Conservation (phyloP, 2,113 vertebrate genomes). For the Mesitornis unicolor region DNA sequence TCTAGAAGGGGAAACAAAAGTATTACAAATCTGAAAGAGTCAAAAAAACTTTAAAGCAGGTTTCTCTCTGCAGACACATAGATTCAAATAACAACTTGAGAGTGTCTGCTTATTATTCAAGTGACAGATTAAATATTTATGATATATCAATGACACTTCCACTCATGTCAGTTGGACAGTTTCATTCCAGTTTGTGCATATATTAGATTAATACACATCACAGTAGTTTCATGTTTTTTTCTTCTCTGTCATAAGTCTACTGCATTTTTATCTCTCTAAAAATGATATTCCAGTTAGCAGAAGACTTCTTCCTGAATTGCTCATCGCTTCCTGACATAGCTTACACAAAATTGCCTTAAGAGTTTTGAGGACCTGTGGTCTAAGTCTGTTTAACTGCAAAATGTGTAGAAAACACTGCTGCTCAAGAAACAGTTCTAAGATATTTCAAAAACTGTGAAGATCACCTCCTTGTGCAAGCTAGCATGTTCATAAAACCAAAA, state of each 20-base stretch:
- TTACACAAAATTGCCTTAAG: background rate
- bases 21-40: background rate
- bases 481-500: background rate
- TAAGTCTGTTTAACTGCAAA: background rate
- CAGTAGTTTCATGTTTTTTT: background rate
- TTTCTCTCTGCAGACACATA: background rate
- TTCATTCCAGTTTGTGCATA: background rate
- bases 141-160: background rate
- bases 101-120: background rate
- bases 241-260: background rate
- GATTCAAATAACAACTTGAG: background rate
- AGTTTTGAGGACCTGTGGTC: background rate
- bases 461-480: background rate
- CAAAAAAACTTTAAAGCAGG: background rate
- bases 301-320: background rate
- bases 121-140: background rate
- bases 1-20: background rate
- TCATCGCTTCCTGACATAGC: background rate
- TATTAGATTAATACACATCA: background rate
- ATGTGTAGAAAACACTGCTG: background rate
- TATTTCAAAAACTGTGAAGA: background rate
- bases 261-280: background rate
- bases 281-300: background rate
- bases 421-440: background rate
- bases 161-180: background rate